Evolutionary conservation across 2,888 invertebrate genomes (phyloP).

Genomic region (Callosobruchus maculatus): DNA sequence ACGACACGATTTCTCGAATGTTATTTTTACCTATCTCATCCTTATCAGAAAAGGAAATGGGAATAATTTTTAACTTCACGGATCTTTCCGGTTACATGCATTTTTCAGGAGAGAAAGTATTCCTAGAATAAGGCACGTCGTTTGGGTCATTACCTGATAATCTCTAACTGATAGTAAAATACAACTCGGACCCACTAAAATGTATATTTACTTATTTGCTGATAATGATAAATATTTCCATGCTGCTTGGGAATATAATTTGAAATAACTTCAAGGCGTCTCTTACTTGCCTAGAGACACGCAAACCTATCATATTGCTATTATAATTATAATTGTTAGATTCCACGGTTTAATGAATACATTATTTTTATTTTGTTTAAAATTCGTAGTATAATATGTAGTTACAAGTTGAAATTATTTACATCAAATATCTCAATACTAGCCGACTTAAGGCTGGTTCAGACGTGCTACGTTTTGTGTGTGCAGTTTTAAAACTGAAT

Average conservation of each 20-base stretch:
- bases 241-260: not conserved
- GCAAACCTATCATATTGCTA: no score
- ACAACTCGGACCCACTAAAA: not conserved
- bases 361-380: no score
- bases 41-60: not conserved
- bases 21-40: not conserved
- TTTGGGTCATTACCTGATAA: not conserved
- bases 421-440: no score
- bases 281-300: no score
- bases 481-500: no score
- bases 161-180: not conserved
- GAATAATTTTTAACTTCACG: not conserved
- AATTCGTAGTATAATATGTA: no score
- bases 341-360: no score
- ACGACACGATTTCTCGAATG: not conserved
- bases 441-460: no score
- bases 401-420: no score
- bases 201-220: not conserved
- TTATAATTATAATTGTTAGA: no score
- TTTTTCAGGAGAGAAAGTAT: not conserved
- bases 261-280: no score
- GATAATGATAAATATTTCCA: not conserved
- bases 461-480: no score
- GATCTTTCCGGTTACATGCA: not conserved
- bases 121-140: not conserved